phyloP scores from a whole-genome alignment of 1,140 invertebrate genomes.

The Andricus grossulariae region DNA sequence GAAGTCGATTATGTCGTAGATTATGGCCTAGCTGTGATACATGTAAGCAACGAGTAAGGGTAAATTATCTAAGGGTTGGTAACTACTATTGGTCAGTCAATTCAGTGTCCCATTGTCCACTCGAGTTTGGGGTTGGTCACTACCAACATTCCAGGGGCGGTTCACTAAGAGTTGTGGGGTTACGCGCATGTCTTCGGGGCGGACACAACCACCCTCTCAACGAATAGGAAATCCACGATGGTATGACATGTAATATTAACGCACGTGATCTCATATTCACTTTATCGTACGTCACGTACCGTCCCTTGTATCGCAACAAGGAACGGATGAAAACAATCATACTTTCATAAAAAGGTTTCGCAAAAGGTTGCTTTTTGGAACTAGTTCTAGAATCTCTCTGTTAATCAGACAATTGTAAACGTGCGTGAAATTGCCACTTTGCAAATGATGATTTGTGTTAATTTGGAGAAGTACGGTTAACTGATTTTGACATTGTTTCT shows the following conservation, averaged over 20 bases:
- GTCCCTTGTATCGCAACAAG: background rate
- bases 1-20: conserved; percentile 26
- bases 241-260: conserved; percentile 24
- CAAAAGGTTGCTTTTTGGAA: background rate
- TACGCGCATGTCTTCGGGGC: conserved; percentile 28
- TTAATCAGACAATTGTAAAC: too few species aligned
- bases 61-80: background rate
- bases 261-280: conserved; percentile 18
- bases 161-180: background rate
- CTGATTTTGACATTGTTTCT: too few species aligned
- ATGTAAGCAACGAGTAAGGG: conserved; percentile 13
- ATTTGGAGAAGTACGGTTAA: too few species aligned
- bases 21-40: conserved; percentile 16
- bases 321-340: background rate
- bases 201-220: conserved; percentile 17
- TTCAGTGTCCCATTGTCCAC: background rate
- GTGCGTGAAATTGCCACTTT: background rate
- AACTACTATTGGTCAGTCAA: conserved; percentile 2
- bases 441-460: too few species aligned
- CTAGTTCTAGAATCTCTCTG: too few species aligned
- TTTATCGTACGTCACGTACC: background rate
- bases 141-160: conserved; percentile 9
- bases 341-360: background rate
- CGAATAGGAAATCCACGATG: conserved; percentile 16
- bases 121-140: conserved; percentile 14